These are phyloP conservation scores for Clostera curtula DNA, from an alignment of 2,888 invertebrate genomes.

Conservation along the genomic window DNA sequence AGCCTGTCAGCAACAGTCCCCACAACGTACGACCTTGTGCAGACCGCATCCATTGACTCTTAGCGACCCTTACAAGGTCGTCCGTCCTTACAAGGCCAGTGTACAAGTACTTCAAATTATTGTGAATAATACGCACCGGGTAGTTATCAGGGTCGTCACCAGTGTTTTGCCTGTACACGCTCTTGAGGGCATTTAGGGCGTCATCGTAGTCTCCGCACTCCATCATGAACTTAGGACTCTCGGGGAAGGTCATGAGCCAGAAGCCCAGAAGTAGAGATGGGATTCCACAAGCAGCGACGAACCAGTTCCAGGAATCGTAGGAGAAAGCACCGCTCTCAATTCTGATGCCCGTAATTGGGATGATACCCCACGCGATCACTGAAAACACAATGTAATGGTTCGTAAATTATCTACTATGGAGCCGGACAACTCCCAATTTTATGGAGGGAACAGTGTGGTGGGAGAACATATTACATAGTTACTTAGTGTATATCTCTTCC, in stretches of 20 bases:
- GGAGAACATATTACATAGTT: too few species aligned
- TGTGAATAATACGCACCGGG: slow-evolving; percentile 72
- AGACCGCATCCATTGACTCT: too few species aligned
- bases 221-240: slow-evolving; percentile 88
- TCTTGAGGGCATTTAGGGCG: slow-evolving; percentile 79
- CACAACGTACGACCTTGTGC: too few species aligned
- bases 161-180: slow-evolving; percentile 82
- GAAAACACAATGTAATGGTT: slow-evolving; percentile 12
- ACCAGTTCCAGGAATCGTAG: slow-evolving; percentile 88
- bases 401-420: not conserved
- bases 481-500: too few species aligned
- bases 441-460: too few species aligned
- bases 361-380: slow-evolving; percentile 87
- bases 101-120: not conserved
- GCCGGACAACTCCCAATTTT: not conserved
- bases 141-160: slow-evolving; percentile 81
- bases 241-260: slow-evolving; percentile 85
- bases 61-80: too few species aligned
- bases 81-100: not conserved
- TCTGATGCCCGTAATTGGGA: slow-evolving; percentile 79
- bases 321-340: slow-evolving; percentile 75
- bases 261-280: slow-evolving; percentile 80
- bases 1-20: too few species aligned
- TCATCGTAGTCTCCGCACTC: slow-evolving; percentile 87
- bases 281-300: slow-evolving; percentile 82